Conservation (phyloP, 2,113 vertebrate species). For the Tyrannus savana region DNA sequence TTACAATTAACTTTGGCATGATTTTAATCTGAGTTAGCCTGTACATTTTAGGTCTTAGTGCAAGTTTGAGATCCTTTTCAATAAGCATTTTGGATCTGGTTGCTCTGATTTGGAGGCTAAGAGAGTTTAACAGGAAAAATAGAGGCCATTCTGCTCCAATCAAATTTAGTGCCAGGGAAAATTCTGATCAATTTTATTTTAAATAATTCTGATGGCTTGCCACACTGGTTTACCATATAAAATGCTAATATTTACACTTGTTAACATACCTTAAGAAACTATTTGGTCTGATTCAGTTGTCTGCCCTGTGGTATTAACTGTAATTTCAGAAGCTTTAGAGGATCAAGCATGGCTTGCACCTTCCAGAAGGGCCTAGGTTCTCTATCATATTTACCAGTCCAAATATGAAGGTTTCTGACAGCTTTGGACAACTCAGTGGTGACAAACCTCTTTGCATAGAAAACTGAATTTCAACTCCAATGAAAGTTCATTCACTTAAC, state of each 20-base stretch:
- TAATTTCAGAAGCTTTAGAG: not conserved
- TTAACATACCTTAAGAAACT: not conserved
- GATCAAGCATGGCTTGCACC: accelerated
- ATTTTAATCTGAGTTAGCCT: not conserved
- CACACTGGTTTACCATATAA: not conserved
- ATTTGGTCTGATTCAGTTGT: not conserved
- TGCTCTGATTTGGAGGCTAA: not conserved
- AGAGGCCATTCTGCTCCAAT: not conserved
- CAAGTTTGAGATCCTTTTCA: not conserved
- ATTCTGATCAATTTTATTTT: not conserved
- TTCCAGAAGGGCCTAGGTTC: not conserved
- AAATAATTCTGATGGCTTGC: not conserved
- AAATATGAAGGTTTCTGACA: not conserved
- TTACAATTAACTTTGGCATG: not conserved
- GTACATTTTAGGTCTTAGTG: not conserved
- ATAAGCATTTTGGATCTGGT: not conserved
- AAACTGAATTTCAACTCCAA: not conserved
- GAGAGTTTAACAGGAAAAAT: not conserved
- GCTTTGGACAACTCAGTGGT: not conserved
- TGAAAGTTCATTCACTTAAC: not conserved
- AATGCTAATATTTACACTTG: not conserved
- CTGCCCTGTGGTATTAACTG: not conserved
- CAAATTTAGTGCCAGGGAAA: not conserved
- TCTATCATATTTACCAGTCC: not conserved
- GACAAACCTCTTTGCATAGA: not conserved